A percentile compares a stretch with the other conserved stretches of the same genome.
These are phyloP conservation scores for Felis chaus DNA, from an alignment of 2,113 vertebrate genomes.

Conservation along the genomic window DNA sequence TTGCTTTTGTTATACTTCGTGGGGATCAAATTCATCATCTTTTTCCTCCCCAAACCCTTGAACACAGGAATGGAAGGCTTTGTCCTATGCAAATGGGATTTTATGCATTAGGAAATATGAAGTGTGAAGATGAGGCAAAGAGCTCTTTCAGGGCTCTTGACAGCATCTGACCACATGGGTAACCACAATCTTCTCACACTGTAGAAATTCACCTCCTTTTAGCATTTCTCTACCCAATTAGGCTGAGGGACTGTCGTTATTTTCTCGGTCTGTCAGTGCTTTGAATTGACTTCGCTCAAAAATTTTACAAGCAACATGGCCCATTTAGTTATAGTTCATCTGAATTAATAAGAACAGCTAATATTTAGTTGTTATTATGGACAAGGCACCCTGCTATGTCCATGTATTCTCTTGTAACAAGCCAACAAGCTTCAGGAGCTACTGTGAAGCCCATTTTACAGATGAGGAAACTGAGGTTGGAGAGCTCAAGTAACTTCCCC, in stretches of 20 bases:
- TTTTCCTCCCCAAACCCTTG: neutral
- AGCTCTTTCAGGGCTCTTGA: slow-evolving; percentile 17
- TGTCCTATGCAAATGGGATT: neutral
- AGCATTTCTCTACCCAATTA: neutral
- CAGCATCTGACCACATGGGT: neutral
- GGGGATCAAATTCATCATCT: neutral
- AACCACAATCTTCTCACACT: neutral
- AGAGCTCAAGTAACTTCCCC: neutral
- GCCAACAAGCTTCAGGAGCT: neutral
- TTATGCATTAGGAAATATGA: neutral
- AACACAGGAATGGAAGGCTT: neutral
- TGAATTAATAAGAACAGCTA: neutral
- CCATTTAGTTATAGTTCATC: neutral
- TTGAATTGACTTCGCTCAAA: slow-evolving; percentile 1
- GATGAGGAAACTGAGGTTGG: neutral
- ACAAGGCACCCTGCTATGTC: neutral
- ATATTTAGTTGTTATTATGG: neutral
- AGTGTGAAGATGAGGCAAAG: neutral
- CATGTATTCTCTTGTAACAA: slow-evolving; percentile 17
- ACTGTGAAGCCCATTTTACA: neutral
- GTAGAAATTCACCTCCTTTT: neutral
- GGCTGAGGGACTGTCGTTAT: neutral
- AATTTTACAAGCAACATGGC: neutral
- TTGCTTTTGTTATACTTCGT: neutral
- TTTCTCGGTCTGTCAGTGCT: neutral